phyloP scores from a whole-genome alignment of 2,888 invertebrate genomes.

The Thyatira batis region DNA sequence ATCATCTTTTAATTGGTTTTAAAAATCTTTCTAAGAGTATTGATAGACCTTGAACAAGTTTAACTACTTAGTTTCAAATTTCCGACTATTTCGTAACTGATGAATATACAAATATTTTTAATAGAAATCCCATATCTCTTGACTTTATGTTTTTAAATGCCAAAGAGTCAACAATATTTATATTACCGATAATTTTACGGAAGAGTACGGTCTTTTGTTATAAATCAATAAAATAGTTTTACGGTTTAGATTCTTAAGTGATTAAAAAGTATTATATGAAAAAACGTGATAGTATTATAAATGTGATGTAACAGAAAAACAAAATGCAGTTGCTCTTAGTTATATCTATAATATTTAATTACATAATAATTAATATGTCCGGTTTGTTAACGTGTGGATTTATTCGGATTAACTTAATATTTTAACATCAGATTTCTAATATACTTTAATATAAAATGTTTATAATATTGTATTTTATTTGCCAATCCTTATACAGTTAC shows the following conservation, averaged over 20 bases:
- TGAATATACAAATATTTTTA: no score
- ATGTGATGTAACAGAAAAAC: not conserved
- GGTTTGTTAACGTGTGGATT: not conserved
- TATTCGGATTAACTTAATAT: not conserved
- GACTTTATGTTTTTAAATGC: no score
- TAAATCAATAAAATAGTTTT: not conserved
- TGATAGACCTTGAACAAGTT: no score
- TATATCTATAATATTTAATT: not conserved
- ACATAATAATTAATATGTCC: no score
- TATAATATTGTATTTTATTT: not conserved
- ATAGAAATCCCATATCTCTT: no score
- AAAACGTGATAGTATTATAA: not conserved
- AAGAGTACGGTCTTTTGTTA: no score
- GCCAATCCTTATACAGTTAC: not conserved
- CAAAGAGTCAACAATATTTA: no score
- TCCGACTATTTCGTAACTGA: no score
- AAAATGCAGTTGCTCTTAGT: not conserved
- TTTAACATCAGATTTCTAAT: not conserved
- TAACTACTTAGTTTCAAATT: no score
- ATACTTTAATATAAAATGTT: not conserved
- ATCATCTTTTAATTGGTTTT: slow-evolving; percentile 56
- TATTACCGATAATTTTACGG: no score
- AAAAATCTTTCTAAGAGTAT: no score
- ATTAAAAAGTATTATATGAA: not conserved
- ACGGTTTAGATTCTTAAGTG: not conserved